These are phyloP conservation scores for Hippocampus comes DNA, from an alignment of 2,113 vertebrate genomes.

Conservation along the genomic window DNA sequence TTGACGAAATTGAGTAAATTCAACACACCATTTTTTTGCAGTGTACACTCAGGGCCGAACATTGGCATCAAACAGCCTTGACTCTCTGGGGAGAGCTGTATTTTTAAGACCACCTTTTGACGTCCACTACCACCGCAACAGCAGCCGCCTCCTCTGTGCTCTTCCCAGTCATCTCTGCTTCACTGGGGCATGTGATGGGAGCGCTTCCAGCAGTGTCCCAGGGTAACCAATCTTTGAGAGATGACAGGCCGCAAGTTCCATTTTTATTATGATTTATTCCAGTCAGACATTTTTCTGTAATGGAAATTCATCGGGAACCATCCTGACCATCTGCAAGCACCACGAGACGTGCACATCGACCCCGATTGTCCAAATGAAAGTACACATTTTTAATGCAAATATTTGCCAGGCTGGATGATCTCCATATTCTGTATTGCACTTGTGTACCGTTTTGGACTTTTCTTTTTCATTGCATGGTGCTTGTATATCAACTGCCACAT, in stretches of 20 bases:
- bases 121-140: constrained; percentile 65
- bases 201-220: constrained; percentile 71
- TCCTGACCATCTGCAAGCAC: constrained; percentile 47
- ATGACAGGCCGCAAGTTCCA: constrained; percentile 73
- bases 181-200: constrained; percentile 75
- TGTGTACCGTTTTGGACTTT: background rate
- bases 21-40: too few species aligned
- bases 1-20: too few species aligned
- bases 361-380: constrained; percentile 56
- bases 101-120: constrained; percentile 64
- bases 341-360: constrained; percentile 32
- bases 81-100: constrained; percentile 40
- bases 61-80: constrained; percentile 30
- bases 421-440: background rate
- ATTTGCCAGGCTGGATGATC: constrained; percentile 27
- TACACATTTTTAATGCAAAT: constrained; percentile 44
- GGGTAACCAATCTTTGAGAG: constrained; percentile 72
- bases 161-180: constrained; percentile 71
- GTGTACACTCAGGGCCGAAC: constrained; percentile 7
- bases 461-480: background rate
- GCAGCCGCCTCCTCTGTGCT: constrained; percentile 49
- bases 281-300: constrained; percentile 71
- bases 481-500: background rate
- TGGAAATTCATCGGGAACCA: constrained; percentile 69
- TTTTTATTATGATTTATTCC: constrained; percentile 80